phyloP scores from a whole-genome alignment of 2,888 invertebrate genomes.

The Andrena marginata region DNA sequence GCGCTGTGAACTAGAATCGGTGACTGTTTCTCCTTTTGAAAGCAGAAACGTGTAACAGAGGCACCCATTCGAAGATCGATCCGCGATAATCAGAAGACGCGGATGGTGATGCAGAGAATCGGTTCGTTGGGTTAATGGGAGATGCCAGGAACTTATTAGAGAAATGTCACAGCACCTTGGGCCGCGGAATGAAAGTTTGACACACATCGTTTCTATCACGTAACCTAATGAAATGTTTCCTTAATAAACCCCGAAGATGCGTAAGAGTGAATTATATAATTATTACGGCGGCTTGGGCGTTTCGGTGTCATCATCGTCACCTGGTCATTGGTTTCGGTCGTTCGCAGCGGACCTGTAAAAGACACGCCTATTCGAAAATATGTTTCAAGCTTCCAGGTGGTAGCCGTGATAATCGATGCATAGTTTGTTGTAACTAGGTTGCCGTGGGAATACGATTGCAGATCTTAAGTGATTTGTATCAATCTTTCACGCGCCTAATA shows the following conservation, averaged over 20 bases:
- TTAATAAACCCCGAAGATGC: conserved; percentile 32
- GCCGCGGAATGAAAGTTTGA: conserved; percentile 61
- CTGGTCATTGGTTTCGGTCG: conserved; percentile 41
- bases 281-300: conserved; percentile 21
- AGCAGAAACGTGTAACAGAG: background rate
- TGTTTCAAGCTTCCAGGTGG: background rate
- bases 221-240: conserved; percentile 66
- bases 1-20: conserved; percentile 1
- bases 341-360: background rate
- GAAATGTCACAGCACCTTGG: conserved; percentile 21
- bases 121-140: background rate
- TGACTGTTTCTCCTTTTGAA: background rate
- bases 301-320: conserved; percentile 48
- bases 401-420: background rate
- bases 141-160: conserved; percentile 5
- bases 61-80: background rate
- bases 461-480: conserved; percentile 9
- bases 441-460: background rate
- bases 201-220: conserved; percentile 55
- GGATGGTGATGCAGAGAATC: background rate
- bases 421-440: background rate
- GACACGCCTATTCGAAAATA: background rate
- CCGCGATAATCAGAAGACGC: background rate
- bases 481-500: background rate
- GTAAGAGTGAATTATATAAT: conserved; percentile 62